Percentiles rank a stretch among this genome's conserved stretches.
Evolutionary conservation across 1,140 invertebrate species (phyloP).

Genomic region (Sarcophaga peregrina): DNA sequence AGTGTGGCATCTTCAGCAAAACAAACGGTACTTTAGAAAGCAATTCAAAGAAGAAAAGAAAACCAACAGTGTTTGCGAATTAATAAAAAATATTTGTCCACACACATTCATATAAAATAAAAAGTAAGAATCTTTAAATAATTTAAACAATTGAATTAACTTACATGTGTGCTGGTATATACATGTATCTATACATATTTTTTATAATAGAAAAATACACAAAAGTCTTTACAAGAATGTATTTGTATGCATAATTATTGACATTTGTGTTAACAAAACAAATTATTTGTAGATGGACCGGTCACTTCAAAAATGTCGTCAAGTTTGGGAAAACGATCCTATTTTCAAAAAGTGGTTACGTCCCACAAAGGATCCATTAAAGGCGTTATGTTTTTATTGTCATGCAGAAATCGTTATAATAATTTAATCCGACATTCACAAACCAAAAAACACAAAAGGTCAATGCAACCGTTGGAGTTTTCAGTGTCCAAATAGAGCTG

Average conservation of each 20-base stretch:
- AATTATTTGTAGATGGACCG: neutral
- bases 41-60: neutral
- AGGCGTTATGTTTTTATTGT: neutral
- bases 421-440: constrained; percentile 8
- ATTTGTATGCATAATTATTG: neutral
- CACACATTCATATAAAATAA: neutral
- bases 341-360: constrained; percentile 7
- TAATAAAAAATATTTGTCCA: neutral
- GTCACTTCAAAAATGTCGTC: constrained; percentile 1
- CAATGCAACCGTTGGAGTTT: constrained; percentile 12
- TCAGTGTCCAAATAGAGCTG: neutral
- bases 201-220: neutral
- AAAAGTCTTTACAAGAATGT: neutral
- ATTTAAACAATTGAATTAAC: neutral
- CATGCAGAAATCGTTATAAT: neutral
- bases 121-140: constrained; percentile 1
- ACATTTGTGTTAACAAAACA: neutral
- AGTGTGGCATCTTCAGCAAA: neutral
- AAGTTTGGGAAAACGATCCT: neutral
- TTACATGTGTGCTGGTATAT: neutral
- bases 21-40: neutral
- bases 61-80: neutral
- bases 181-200: neutral
- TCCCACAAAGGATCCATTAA: neutral
- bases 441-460: neutral